phyloP scores from a whole-genome alignment of 2,797 vertebrate genomes.

The Pangasius mekongensis region DNA sequence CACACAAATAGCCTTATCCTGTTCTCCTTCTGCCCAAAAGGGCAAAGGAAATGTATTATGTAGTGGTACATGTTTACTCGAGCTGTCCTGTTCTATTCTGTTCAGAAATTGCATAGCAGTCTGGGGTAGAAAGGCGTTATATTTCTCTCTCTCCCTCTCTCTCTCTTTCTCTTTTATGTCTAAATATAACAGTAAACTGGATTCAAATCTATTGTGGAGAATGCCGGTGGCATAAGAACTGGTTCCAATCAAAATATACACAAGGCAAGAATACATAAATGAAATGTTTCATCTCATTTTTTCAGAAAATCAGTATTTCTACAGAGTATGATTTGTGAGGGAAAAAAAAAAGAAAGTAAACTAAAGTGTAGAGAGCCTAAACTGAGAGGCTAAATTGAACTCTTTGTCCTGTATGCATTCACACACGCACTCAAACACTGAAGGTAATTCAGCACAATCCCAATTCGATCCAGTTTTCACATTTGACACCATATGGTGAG shows the following conservation, averaged over 20 bases:
- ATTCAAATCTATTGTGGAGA: slow-evolving; percentile 16
- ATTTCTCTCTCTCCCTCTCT: slow-evolving; percentile 1
- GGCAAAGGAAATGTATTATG: slow-evolving; percentile 50
- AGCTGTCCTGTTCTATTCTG: slow-evolving; percentile 37
- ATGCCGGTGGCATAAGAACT: not conserved
- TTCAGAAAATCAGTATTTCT: not conserved
- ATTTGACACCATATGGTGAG: slow-evolving; percentile 30
- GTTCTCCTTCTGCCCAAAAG: slow-evolving; percentile 47
- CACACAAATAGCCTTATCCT: slow-evolving; percentile 10
- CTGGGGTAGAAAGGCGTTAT: slow-evolving; percentile 40
- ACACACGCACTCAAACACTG: not conserved
- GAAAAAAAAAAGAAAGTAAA: not conserved
- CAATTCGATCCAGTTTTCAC: slow-evolving; percentile 27
- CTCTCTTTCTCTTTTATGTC: slow-evolving; percentile 6
- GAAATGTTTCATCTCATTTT: slow-evolving; percentile 13
- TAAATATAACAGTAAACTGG: slow-evolving; percentile 13
- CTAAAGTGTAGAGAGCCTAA: not conserved
- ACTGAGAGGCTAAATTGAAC: not conserved
- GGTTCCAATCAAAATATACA: slow-evolving; percentile 9
- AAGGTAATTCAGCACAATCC: slow-evolving; percentile 19
- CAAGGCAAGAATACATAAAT: slow-evolving; percentile 17
- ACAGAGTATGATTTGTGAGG: not conserved
- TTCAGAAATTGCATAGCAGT: slow-evolving; percentile 36
- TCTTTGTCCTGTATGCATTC: slow-evolving; percentile 12
- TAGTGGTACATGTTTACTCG: slow-evolving; percentile 40